Percentiles rank a stretch among this genome's conserved stretches.
Conservation (phyloP, 2,888 invertebrate species). For the Emmelina monodactyla region DNA sequence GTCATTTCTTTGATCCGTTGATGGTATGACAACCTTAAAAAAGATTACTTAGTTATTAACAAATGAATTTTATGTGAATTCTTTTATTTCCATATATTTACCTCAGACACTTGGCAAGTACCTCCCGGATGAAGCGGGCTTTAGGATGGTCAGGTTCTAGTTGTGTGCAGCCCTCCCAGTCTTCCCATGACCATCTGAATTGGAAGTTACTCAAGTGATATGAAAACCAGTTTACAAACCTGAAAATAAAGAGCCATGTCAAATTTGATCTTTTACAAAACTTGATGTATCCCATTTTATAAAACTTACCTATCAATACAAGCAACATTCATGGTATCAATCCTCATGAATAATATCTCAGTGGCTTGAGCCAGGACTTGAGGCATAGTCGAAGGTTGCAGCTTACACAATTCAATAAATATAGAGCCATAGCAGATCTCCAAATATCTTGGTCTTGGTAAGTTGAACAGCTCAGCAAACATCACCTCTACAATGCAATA, state of each 20-base stretch:
- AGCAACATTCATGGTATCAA: constrained; percentile 96
- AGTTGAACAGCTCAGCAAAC: constrained; percentile 91
- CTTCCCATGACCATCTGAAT: constrained; percentile 99
- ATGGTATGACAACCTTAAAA: constrained; percentile 85
- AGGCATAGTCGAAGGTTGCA: constrained; percentile 96
- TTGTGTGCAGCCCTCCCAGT: constrained; percentile 89
- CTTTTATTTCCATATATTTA: constrained; percentile 32
- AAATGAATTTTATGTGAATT: background rate
- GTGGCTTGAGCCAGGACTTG: constrained; percentile 97
- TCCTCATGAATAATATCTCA: constrained; percentile 93
- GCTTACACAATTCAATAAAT: constrained; percentile 94
- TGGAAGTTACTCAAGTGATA: constrained; percentile 99
- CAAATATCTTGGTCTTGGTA: constrained; percentile 87
- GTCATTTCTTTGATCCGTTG: constrained; percentile 93
- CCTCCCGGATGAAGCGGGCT: constrained; percentile 93
- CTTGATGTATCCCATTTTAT: too few relatives aligned
- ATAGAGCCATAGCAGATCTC: constrained; percentile 96
- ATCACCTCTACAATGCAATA: constrained; percentile 98
- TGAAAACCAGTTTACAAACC: constrained; percentile 97
- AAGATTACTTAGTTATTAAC: background rate
- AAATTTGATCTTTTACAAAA: too few relatives aligned
- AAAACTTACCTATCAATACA: constrained; percentile 91
- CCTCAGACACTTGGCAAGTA: constrained; percentile 89
- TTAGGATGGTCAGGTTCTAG: constrained; percentile 89
- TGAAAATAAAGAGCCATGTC: too few relatives aligned